Evolutionary conservation across 2,113 vertebrate species (phyloP).

Genomic region (Merops nubicus): DNA sequence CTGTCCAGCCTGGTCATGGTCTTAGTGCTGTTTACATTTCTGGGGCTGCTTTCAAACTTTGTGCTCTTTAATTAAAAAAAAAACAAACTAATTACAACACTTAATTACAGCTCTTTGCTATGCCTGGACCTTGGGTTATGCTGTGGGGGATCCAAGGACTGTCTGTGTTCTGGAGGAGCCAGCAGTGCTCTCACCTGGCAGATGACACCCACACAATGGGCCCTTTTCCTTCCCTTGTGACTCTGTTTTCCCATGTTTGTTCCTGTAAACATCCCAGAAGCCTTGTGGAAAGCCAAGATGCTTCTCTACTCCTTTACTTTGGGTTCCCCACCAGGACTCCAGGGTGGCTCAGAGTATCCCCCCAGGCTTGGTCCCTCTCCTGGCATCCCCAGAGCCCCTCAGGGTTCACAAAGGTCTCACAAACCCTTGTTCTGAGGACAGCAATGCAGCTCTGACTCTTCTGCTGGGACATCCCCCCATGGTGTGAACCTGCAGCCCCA

Average conservation of each 20-base stretch:
- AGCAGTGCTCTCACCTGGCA: fast-evolving
- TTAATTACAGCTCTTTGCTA: not conserved
- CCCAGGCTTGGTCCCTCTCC: not conserved
- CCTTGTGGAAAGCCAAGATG: not conserved
- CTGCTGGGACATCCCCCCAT: too few species aligned
- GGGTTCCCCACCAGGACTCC: not conserved
- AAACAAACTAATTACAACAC: not conserved
- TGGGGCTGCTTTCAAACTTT: not conserved
- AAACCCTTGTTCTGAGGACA: not conserved
- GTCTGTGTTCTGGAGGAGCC: not conserved
- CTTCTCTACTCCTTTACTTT: not conserved
- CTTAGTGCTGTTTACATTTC: not conserved
- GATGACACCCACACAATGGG: fast-evolving
- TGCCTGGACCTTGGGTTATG: fast-evolving
- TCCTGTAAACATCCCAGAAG: not conserved
- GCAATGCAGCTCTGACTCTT: fast-evolving
- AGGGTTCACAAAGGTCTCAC: fast-evolving
- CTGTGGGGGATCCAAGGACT: not conserved
- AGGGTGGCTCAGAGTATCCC: fast-evolving
- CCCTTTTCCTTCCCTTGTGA: not conserved
- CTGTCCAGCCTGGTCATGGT: not conserved
- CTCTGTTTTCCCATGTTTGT: not conserved
- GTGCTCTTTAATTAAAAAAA: not conserved
- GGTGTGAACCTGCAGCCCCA: fast-evolving
- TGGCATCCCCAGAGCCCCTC: not conserved